Evolutionary conservation across 92 coral and sea anemone species (phyloP), one percentile per base, ranked within the genome.

Genomic region (Phymanthus crucifer): DNA sequence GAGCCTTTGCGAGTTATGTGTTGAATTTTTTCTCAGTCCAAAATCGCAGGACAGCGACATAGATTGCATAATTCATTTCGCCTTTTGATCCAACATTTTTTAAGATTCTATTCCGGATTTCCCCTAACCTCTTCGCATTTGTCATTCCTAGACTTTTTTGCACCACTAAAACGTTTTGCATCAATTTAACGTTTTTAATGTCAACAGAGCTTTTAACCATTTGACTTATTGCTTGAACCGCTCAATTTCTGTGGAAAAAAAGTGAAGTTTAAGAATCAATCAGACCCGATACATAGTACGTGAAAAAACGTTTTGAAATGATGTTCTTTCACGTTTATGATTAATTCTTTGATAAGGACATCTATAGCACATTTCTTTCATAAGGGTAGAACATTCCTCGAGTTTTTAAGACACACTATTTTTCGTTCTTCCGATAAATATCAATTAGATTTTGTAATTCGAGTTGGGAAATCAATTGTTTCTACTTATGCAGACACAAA

Each of bases 381-480:
- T 61, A 11, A 54, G 8, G 10, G 29, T 19, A 19, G 10, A 54
- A 26, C 36, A 61, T 61, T 61, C 35, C 5, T 27, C 14, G 29
- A 16, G 29, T 26, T 54, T 54, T 54, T 21, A 54, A 6, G 10
- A 54, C 64, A 21, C 31, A 24, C 27, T 21, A 54, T 21, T 54
- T 54, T 6, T 14, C 64, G 29, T 54, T 21, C 64, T 61, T n/a
- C n/a, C n/a, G 68, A 24, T 24, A 61, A 50, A 61, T 16, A 6
- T 61, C 68, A 61, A 61, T 61, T 9, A 27, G 68, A 61, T 27
- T 27, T 61, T 26, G 68, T 61, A 61, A 61, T 7, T 61, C 68
- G 68, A 61, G 68, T 54, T 54, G 23, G 27, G 64, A 54, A 54
- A 54, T 54, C 64, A 24, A 8, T 23, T 54, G 64, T 61, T 27